Evolutionary conservation across 2,888 invertebrate genomes (phyloP).

Genomic region (Teleogryllus oceanicus): DNA sequence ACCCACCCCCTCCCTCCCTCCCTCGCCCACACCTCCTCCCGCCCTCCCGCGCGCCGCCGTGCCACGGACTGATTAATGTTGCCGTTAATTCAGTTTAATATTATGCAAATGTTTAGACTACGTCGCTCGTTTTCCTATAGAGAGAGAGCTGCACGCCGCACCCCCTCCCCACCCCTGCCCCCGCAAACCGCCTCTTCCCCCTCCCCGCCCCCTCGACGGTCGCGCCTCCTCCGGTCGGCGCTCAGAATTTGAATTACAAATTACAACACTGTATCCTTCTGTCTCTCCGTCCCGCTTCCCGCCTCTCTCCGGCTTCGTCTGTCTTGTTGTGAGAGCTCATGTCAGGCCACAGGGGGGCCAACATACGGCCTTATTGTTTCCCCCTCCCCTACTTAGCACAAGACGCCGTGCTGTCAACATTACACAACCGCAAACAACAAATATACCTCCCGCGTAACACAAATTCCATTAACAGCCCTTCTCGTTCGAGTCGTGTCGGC

Average conservation of each 20-base stretch:
- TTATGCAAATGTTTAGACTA: slow-evolving; percentile 31
- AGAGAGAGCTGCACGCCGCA: neutral
- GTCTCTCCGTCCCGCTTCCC: neutral
- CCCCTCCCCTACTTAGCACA: neutral
- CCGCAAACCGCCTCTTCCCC: neutral
- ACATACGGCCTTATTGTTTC: slow-evolving; percentile 18
- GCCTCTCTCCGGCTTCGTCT: neutral
- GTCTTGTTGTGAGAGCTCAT: slow-evolving; percentile 18
- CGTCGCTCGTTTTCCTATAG: slow-evolving; percentile 24
- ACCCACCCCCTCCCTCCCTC: too few species aligned
- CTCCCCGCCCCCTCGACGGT: neutral
- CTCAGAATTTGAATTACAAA: slow-evolving; percentile 11
- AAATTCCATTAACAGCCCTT: slow-evolving; percentile 18
- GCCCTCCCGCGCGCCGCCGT: neutral
- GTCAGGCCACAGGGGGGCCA: slow-evolving; percentile 18
- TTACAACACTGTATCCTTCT: slow-evolving; percentile 18
- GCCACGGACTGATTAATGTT: slow-evolving; percentile 30
- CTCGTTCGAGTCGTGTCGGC: neutral
- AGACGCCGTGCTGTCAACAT: slow-evolving; percentile 9
- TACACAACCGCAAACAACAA: slow-evolving; percentile 18
- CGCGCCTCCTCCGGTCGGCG: neutral
- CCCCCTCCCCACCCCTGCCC: neutral
- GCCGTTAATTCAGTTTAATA: slow-evolving; percentile 33
- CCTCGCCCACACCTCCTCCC: too few species aligned
- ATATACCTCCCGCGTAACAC: slow-evolving; percentile 12